Conservation (phyloP, 2,113 vertebrate genomes). For the Condylura cristata region DNA sequence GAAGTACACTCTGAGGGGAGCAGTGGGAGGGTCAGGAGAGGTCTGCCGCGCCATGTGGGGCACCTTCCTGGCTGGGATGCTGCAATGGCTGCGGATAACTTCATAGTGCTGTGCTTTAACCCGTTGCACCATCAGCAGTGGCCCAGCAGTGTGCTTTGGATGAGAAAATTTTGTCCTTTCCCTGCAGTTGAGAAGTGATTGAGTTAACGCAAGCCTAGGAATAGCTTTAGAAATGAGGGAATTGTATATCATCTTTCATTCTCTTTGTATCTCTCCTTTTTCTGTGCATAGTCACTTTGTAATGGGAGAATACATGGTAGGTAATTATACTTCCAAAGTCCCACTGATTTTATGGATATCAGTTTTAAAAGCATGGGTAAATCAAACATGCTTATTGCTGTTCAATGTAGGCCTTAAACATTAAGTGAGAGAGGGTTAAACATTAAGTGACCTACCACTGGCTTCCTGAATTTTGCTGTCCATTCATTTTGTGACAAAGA, state of each 20-base stretch:
- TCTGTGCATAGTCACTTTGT: background rate
- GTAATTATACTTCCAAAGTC: slow-evolving; percentile 42
- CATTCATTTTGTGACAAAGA: slow-evolving; percentile 61
- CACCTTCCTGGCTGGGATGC: too few species aligned
- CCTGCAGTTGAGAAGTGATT: slow-evolving; percentile 33
- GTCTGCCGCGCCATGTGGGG: too few species aligned
- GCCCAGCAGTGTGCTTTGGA: slow-evolving; percentile 50
- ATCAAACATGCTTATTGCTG: background rate
- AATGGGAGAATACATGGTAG: background rate
- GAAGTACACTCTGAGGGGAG: too few species aligned
- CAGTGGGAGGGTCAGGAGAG: too few species aligned
- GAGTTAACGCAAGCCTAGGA: slow-evolving; percentile 43
- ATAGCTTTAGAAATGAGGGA: slow-evolving; percentile 9
- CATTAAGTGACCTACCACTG: slow-evolving; percentile 54
- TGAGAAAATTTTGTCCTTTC: slow-evolving; percentile 49
- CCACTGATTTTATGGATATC: background rate
- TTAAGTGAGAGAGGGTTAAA: slow-evolving; percentile 56
- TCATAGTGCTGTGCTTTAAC: too few species aligned
- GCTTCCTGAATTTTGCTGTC: slow-evolving; percentile 47
- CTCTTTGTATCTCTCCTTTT: background rate
- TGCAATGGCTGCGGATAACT: too few species aligned
- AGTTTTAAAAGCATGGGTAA: slow-evolving; percentile 50
- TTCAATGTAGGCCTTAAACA: slow-evolving; percentile 16
- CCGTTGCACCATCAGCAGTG: too few species aligned
- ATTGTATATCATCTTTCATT: slow-evolving; percentile 13